Conservation (phyloP, 1,140 invertebrate species). For the Macrosteles quadrilineatus region DNA sequence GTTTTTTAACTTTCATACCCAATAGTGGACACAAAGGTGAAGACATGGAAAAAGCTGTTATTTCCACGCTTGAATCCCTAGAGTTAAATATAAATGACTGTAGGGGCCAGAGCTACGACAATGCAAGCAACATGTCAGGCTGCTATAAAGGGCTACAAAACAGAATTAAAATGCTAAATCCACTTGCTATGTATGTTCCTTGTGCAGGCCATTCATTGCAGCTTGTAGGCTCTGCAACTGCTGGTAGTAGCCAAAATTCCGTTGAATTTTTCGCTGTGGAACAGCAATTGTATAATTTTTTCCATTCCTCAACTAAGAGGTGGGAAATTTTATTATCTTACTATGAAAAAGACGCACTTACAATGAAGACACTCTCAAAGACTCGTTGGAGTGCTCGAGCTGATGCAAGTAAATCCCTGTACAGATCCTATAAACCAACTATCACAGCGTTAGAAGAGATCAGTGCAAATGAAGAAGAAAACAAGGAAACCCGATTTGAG, state of each 20-base stretch:
- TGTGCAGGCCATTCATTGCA: constrained; percentile 46
- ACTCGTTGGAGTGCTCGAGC: not conserved
- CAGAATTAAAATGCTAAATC: constrained; percentile 43
- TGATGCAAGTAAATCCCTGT: not conserved
- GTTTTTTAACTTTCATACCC: not conserved
- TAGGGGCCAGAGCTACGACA: constrained; percentile 44
- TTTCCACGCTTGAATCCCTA: not conserved
- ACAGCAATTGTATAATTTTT: not conserved
- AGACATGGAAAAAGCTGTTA: not conserved
- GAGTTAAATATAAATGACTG: constrained; percentile 34
- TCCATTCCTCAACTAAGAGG: not conserved
- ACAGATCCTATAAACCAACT: too few species aligned
- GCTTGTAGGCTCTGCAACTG: constrained; percentile 42
- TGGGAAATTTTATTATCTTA: not conserved
- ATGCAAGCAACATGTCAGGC: constrained; percentile 42
- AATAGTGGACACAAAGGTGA: not conserved
- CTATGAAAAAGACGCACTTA: not conserved
- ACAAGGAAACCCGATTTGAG: too few species aligned
- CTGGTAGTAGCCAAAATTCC: constrained; percentile 30
- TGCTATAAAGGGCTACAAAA: constrained; percentile 42
- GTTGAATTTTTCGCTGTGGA: too few species aligned
- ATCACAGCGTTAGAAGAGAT: too few species aligned
- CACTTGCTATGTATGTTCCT: constrained; percentile 39
- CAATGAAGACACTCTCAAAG: not conserved
- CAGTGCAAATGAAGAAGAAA: too few species aligned